Evolutionary conservation across 2,888 invertebrate genomes (phyloP), one percentile per base, ranked within the genome.

Genomic region (Boloria euphrosyne): DNA sequence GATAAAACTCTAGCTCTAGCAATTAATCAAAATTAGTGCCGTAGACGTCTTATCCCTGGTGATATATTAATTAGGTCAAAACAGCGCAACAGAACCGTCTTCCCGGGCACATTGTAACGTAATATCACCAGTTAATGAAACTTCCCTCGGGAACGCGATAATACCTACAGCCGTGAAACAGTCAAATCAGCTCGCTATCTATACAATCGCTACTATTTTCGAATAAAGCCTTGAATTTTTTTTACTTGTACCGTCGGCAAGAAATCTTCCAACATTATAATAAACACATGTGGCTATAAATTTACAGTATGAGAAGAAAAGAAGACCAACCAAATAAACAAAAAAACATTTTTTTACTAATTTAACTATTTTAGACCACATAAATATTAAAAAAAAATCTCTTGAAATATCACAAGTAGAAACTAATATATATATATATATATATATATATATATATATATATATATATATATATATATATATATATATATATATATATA

Each of bases 11-110:
- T 79, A 66, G 65, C 67, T 66, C 72, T 68, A 54, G 63, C 55
- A 80, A 82, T 84, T 83, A 78, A 84, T 84, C 82, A 83, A 82
- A 83, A 82, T 84, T 82, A 81, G 76, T 77, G 75, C 75, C 76
- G 70, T 79, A 73, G 75, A 76, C 73, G 73, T 73, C 70, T 76
- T 75, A 79, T 84, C 84, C 80, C 80, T 69, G 79, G 78, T 78
- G 76, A 81, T 82, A 81, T 80, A 85, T 83, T 85, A 87, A 87
- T 86, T 85, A 84, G 84, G 85, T 85, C 83, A 82, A 81, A 85
- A 83, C 80, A 83, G 73, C 74, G 75, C 75, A 75, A 75, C 72
- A 76, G 73, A 76, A 73, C 74, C 76, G 78, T 83, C 80, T 82
- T 81, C 78, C 69, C 67, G 64, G 67, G 76, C 75, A 79, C 78